Base-by-base conservation (phyloP, 2,888 invertebrate genomes). In the Sesamia inferens region DNA sequence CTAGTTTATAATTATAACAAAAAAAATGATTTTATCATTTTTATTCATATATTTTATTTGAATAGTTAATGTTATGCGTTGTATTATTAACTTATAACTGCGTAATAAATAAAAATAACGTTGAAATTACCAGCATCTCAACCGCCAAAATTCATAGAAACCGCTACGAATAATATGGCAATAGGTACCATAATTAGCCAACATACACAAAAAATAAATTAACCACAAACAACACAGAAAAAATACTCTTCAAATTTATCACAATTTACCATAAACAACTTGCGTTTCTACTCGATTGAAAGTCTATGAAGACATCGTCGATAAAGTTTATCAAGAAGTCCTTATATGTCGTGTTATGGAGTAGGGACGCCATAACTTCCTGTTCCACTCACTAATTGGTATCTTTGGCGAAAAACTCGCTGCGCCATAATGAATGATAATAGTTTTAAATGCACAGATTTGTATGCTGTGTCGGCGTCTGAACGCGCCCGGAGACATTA, bases 361-460 rank as follows among this genome's bases (percentile, higher is more conserved):
- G 65, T 42, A 71, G 79, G 55, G 82, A 82, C 72, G 73, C 86
- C 85, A 81, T 75, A 75, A 70, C 82, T 85, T 85, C 86, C 85
- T 84, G 85, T 75, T 67, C 78, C 85, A 86, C 85, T 83, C 92
- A 87, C 93, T 94, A 93, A 94, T 93, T 93, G 93, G 92, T 88
- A 82, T 76, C 84, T 74, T 81, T 82, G 84, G 90, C 89, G 90
- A 93, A 91, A 91, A 90, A 90, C 84, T 87, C 22, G 85, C 82
- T 77, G 74, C 77, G 85, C 90, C 88, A 87, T 90, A 91, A 90
- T 87, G 71, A 86, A 90, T 91, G 92, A 89, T 93, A 93, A 94
- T 94, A 90, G 91, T 90, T 91, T 91, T 90, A 93, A 95, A 95
- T 94, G 90, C 90, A 92, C 90, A 93, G 93, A 96, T 96, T 96